A percentile compares a stretch with the other conserved stretches of the same genome.
phyloP scores from a whole-genome alignment of 2,797 vertebrate species.

The Pseudopleuronectes americanus region DNA sequence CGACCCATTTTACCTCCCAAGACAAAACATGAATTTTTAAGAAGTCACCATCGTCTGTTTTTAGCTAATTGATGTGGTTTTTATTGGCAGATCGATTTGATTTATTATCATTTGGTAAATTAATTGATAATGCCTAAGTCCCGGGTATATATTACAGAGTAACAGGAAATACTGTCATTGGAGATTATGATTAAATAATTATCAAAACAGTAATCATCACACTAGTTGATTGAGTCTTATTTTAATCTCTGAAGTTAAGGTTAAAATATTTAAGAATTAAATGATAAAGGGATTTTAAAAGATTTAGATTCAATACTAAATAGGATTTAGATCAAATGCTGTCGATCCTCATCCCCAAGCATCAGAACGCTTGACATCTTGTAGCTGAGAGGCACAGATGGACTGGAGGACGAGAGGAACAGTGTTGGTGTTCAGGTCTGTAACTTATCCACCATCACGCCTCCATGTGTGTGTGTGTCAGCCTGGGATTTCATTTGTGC shows the following conservation, averaged over 20 bases:
- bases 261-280: no score
- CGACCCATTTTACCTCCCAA: no score
- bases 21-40: background rate
- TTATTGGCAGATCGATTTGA: background rate
- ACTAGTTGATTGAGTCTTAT: no score
- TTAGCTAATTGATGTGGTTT: background rate
- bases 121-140: no score
- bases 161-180: no score
- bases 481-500: constrained; percentile 45
- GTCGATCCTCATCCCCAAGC: background rate
- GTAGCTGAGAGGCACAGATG: constrained; percentile 13
- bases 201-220: no score
- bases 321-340: background rate
- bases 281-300: background rate
- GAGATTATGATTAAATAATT: no score
- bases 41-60: background rate
- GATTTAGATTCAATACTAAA: background rate
- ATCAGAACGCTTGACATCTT: background rate
- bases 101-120: no score
- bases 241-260: background rate
- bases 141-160: no score
- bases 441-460: constrained; percentile 24
- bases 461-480: constrained; percentile 11
- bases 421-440: constrained; percentile 1
- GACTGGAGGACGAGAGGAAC: constrained; percentile 10